phyloP scores from a whole-genome alignment of 2,888 invertebrate genomes.

The Sinohyriopsis cumingii region DNA sequence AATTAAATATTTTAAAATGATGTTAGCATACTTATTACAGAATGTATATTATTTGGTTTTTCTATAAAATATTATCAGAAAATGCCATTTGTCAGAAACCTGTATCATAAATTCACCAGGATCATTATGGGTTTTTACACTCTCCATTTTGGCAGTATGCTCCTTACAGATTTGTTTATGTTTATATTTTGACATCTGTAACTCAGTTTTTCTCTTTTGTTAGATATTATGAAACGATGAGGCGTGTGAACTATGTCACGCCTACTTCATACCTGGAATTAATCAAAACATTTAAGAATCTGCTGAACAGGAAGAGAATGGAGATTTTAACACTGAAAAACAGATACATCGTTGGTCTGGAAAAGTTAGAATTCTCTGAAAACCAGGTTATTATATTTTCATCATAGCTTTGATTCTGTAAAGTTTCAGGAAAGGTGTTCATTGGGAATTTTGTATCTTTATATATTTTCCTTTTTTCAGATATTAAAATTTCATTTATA shows the following conservation, averaged over 20 bases:
- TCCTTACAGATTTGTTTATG: constrained; percentile 1
- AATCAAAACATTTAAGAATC: constrained; percentile 70
- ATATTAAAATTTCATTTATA: too few relatives aligned
- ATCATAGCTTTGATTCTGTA: not conserved
- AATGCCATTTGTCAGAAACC: too few relatives aligned
- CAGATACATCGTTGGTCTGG: constrained; percentile 78
- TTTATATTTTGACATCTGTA: not conserved
- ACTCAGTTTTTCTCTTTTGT: constrained; percentile 1
- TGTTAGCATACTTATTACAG: too few relatives aligned
- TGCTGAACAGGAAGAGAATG: constrained; percentile 67
- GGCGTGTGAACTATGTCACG: constrained; percentile 69
- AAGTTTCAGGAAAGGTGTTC: too few relatives aligned
- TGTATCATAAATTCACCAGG: too few relatives aligned
- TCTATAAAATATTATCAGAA: too few relatives aligned
- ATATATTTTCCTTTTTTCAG: too few relatives aligned
- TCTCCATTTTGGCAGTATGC: not conserved
- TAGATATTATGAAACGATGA: constrained; percentile 67
- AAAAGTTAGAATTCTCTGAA: constrained; percentile 70
- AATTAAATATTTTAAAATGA: too few relatives aligned
- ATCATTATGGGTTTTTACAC: too few relatives aligned
- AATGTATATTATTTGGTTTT: too few relatives aligned
- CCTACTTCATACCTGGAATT: constrained; percentile 71
- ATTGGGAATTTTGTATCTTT: too few relatives aligned
- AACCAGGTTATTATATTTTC: constrained; percentile 55
- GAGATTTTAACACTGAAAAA: constrained; percentile 70